phyloP scores from a whole-genome alignment of 2,113 vertebrate species.

The Malurus cyaneus region DNA sequence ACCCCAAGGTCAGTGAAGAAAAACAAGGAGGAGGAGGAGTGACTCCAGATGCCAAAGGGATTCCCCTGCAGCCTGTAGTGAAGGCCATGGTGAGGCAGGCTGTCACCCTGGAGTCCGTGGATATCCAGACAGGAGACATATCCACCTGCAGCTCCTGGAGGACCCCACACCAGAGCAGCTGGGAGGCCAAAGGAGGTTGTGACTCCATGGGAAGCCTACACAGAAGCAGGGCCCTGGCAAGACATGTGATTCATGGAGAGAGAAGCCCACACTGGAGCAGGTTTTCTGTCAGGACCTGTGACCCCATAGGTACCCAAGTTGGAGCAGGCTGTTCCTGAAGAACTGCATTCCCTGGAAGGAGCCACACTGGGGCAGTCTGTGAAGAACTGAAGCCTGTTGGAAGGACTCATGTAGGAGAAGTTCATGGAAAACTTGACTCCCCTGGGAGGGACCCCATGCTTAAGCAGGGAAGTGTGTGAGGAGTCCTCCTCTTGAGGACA shows the following conservation, averaged over 20 bases:
- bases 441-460: neutral
- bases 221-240: neutral
- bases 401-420: neutral
- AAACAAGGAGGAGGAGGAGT: neutral
- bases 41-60: neutral
- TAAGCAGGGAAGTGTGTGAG: neutral
- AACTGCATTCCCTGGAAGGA: neutral
- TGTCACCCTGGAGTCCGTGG: neutral
- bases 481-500: neutral
- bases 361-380: neutral
- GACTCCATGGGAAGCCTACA: neutral
- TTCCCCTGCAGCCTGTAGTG: neutral
- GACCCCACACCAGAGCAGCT: neutral
- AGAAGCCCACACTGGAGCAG: neutral
- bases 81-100: neutral
- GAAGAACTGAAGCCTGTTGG: neutral
- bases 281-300: neutral
- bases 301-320: accelerated
- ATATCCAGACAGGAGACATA: neutral
- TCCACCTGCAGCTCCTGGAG: neutral
- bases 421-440: neutral
- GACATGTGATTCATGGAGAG: neutral
- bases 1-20: neutral
- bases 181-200: neutral
- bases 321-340: neutral